Percentiles rank a stretch among this genome's conserved stretches.
These are phyloP conservation scores for Pantherophis vulpinus DNA, from an alignment of 2,797 vertebrate genomes.

Conservation along the genomic window DNA sequence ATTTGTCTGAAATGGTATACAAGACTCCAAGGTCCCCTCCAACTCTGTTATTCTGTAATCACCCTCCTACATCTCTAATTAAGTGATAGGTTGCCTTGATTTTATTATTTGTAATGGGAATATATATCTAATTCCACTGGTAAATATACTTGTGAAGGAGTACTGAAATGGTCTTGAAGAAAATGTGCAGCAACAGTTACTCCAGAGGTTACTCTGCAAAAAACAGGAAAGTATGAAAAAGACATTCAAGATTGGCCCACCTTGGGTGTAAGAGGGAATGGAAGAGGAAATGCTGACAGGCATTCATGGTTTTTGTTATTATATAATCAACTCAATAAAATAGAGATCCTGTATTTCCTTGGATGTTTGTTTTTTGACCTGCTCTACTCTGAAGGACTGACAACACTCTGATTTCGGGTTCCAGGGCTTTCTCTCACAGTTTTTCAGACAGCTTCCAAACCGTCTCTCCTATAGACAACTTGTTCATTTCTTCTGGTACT, in stretches of 20 bases:
- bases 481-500: background rate
- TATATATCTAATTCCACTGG: background rate
- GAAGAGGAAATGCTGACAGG: background rate
- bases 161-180: background rate
- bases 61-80: background rate
- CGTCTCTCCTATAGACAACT: background rate
- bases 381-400: background rate
- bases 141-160: background rate
- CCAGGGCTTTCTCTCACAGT: background rate
- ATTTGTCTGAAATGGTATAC: background rate
- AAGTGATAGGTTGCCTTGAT: background rate
- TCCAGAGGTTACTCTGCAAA: background rate
- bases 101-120: background rate
- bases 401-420: background rate
- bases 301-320: background rate
- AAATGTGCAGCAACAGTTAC: background rate
- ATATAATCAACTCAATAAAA: background rate
- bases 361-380: background rate
- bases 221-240: background rate
- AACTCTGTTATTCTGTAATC: background rate
- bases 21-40: background rate
- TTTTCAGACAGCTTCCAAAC: background rate
- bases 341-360: background rate
- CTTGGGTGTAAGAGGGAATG: background rate
- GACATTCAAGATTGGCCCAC: background rate